Evolutionary conservation across 2,113 vertebrate species (phyloP).

Genomic region (Clinocottus analis): DNA sequence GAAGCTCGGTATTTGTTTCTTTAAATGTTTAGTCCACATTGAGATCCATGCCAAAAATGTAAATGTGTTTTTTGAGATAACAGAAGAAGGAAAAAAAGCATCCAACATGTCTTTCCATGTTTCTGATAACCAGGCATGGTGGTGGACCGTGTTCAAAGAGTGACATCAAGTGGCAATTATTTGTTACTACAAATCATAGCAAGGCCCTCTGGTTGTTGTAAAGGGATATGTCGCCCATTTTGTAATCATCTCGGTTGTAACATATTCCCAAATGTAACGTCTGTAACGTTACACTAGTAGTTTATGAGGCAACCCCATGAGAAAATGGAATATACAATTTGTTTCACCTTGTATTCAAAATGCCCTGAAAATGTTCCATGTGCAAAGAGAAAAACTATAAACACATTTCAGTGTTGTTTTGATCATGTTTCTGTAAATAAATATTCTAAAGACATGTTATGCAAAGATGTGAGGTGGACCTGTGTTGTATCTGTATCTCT

Average conservation of each 20-base stretch:
- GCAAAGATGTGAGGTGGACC: background rate
- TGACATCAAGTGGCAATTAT: slow-evolving; percentile 52
- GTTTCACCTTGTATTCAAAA: background rate
- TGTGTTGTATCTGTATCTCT: background rate
- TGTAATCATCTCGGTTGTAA: background rate
- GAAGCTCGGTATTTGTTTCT: background rate
- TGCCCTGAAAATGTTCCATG: background rate
- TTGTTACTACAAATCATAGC: slow-evolving; percentile 37
- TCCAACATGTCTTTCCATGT: background rate
- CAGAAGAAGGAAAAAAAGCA: background rate
- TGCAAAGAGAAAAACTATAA: background rate
- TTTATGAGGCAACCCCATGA: background rate
- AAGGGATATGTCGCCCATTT: background rate
- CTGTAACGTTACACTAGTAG: background rate
- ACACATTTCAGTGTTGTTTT: background rate
- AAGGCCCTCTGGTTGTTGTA: background rate
- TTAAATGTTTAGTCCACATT: background rate
- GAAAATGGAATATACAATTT: background rate
- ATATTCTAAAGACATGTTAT: slow-evolving; percentile 4
- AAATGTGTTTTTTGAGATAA: background rate
- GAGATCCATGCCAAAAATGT: background rate
- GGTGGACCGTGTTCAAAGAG: slow-evolving; percentile 17
- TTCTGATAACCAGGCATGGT: background rate
- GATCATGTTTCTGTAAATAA: slow-evolving; percentile 29
- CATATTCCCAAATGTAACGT: background rate